Conservation (phyloP, 2,797 vertebrate species). For the Phrynocephalus guinanensis region DNA sequence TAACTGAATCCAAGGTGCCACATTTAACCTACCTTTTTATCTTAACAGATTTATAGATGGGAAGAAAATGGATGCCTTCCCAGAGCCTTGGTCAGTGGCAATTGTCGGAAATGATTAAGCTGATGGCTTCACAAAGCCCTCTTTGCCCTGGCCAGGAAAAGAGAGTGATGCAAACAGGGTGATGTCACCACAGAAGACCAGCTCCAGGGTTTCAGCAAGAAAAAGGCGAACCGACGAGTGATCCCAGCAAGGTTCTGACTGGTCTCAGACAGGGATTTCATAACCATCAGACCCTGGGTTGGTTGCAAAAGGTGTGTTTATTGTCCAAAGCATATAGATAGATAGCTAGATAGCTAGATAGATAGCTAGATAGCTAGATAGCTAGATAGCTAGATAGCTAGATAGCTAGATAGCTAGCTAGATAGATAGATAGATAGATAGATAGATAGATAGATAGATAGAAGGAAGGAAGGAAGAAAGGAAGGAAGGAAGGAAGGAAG, state of each 20-base stretch:
- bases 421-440: too few species aligned
- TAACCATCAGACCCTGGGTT: not conserved
- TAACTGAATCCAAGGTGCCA: constrained; percentile 56
- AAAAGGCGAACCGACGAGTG: not conserved
- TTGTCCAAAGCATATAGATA: too few species aligned
- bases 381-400: too few species aligned
- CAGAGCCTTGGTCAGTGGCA: not conserved
- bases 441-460: too few species aligned
- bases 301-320: too few species aligned
- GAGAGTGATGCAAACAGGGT: constrained; percentile 34
- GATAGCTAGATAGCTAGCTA: too few species aligned
- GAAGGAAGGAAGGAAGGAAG: too few species aligned
- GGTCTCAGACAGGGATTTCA: not conserved
- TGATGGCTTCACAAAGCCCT: constrained; percentile 28
- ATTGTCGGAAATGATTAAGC: constrained; percentile 53
- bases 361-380: too few species aligned
- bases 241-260: not conserved
- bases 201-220: too few species aligned
- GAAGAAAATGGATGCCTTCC: constrained; percentile 39
- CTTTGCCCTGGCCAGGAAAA: constrained; percentile 16
- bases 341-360: too few species aligned
- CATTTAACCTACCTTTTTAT: constrained; percentile 55
- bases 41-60: constrained; percentile 49
- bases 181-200: constrained; percentile 30
- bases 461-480: too few species aligned